These are phyloP conservation scores for Parapsyche elsis DNA, from an alignment of 1,140 invertebrate genomes.

Conservation along the genomic window DNA sequence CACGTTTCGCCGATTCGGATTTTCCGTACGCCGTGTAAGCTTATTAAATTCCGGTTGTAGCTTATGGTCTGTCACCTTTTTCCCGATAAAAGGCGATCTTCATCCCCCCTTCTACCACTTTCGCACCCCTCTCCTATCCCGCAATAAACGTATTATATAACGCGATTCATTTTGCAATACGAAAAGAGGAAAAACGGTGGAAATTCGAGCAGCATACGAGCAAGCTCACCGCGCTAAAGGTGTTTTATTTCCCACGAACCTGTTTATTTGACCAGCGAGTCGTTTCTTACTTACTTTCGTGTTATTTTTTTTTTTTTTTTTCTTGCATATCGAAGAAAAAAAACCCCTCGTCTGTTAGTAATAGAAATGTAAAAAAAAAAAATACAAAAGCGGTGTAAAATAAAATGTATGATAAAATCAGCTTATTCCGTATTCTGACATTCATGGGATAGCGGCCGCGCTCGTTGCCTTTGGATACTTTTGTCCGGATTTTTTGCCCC, in stretches of 20 bases:
- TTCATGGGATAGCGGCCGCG: background rate
- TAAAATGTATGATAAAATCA: constrained; percentile 26
- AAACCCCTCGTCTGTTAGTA: background rate
- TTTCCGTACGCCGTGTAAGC: background rate
- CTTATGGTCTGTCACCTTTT: background rate
- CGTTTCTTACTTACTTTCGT: background rate
- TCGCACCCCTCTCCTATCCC: no score
- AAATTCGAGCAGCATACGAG: constrained; percentile 17
- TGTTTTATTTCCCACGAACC: constrained; percentile 24
- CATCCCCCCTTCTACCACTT: no score
- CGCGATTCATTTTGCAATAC: background rate
- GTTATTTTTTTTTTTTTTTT: background rate
- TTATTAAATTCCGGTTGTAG: constrained; percentile 21
- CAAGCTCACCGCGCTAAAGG: background rate
- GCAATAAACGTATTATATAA: background rate
- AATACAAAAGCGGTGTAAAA: background rate
- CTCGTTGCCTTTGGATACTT: background rate
- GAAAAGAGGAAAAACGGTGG: background rate
- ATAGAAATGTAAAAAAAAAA: background rate
- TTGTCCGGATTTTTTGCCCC: background rate
- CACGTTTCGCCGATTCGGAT: background rate
- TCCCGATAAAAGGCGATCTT: background rate
- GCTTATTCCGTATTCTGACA: background rate
- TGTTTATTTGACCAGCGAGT: constrained; percentile 14
- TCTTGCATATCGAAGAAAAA: constrained; percentile 17